Percentiles rank a stretch among this genome's conserved stretches.
phyloP scores from a whole-genome alignment of 2,113 vertebrate genomes.

The Tamias sibiricus region DNA sequence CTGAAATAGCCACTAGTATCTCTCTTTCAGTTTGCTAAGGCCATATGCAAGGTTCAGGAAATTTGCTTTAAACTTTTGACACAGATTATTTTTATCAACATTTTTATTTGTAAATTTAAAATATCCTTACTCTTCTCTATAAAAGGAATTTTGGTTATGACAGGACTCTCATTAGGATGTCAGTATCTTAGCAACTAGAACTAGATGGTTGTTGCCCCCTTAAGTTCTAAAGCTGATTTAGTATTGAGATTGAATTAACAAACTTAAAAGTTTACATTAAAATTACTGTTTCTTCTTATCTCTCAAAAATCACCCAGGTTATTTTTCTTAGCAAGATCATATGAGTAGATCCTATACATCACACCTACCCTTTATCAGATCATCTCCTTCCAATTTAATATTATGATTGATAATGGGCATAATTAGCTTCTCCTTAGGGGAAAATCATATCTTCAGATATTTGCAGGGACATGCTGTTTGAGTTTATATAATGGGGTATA shows the following conservation, averaged over 20 bases:
- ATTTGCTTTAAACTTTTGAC: conserved; percentile 67
- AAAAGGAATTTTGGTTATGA: background rate
- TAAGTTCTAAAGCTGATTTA: conserved; percentile 50
- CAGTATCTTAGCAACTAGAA: background rate
- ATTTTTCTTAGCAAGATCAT: background rate
- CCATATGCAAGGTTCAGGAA: conserved; percentile 29
- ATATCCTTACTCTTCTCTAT: background rate
- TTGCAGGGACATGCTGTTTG: background rate
- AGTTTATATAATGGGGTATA: background rate
- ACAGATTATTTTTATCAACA: conserved; percentile 3
- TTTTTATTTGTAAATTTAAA: conserved; percentile 59
- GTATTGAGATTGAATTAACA: background rate
- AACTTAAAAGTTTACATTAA: background rate
- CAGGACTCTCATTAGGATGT: background rate
- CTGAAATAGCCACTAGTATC: conserved; percentile 64
- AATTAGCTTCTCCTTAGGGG: background rate
- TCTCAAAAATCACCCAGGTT: background rate
- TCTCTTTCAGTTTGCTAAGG: conserved; percentile 68
- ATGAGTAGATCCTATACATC: background rate
- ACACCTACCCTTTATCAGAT: background rate
- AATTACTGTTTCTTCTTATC: background rate
- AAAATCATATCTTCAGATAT: background rate
- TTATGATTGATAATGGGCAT: background rate
- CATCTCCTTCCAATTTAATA: background rate
- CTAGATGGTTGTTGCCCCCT: background rate